A percentile compares a stretch with the other conserved stretches of the same genome.
Evolutionary conservation across 2,113 vertebrate genomes (phyloP).

Genomic region (Malurus cyaneus): DNA sequence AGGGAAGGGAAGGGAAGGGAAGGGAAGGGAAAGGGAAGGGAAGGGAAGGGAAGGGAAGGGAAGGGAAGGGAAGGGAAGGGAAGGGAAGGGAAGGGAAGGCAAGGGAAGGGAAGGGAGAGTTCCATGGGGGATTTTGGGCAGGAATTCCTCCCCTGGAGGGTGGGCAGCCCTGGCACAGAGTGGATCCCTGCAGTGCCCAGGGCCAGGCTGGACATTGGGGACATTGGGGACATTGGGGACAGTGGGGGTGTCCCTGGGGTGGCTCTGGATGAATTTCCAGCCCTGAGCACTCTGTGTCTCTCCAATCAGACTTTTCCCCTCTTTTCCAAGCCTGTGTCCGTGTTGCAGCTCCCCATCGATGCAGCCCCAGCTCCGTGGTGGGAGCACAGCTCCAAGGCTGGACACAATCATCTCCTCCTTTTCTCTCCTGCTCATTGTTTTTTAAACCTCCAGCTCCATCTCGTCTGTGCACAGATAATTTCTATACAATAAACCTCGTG

Average conservation of each 20-base stretch:
- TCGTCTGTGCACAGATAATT: neutral
- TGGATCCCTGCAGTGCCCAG: neutral
- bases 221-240: neutral
- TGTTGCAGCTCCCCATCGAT: neutral
- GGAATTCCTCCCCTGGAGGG: accelerated
- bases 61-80: too few relatives aligned
- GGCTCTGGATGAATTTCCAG: accelerated
- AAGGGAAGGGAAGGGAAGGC: too few relatives aligned
- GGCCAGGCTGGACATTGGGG: neutral
- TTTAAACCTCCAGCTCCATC: neutral
- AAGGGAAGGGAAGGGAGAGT: too few relatives aligned
- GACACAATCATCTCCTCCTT: neutral
- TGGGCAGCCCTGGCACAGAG: neutral
- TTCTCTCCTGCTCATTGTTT: neutral
- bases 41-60: too few relatives aligned
- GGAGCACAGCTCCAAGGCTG: neutral
- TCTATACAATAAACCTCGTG: neutral
- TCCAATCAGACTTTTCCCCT: neutral
- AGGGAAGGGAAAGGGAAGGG: too few relatives aligned
- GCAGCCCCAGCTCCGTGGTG: neutral
- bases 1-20: too few relatives aligned
- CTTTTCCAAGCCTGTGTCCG: neutral
- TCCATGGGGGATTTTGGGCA: accelerated
- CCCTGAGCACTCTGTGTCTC: accelerated
- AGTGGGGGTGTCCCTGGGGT: neutral